Evolutionary conservation across 1,140 invertebrate genomes (phyloP).

Genomic region (Scylla paramamosain): DNA sequence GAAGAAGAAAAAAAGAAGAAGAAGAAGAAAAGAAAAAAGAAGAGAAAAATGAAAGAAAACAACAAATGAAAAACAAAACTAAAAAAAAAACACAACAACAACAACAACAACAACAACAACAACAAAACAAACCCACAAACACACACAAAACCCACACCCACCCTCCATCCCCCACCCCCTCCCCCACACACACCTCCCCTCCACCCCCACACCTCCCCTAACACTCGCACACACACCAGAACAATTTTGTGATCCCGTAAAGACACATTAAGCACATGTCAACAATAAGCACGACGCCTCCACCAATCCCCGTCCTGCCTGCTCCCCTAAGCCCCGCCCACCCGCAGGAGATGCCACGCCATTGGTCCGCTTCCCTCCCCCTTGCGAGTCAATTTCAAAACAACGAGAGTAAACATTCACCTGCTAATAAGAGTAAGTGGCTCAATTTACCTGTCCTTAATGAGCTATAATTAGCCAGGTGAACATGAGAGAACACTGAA

Average conservation of each 20-base stretch:
- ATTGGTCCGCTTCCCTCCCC: not conserved
- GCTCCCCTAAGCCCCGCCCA: not conserved
- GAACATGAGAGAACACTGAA: not conserved
- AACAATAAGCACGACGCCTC: not conserved
- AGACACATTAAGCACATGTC: not conserved
- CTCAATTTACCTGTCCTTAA: not conserved
- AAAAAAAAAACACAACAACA: no score
- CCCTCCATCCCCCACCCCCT: no score
- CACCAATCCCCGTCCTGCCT: not conserved
- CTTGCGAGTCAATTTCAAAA: not conserved
- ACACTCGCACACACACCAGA: not conserved
- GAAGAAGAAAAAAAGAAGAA: no score
- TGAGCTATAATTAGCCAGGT: not conserved
- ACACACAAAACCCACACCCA: not conserved
- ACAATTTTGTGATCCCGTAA: slow-evolving; percentile 9
- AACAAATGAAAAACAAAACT: no score
- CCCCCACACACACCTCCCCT: not conserved
- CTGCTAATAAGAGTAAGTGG: not conserved
- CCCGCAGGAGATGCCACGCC: not conserved
- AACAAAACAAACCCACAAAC: not conserved
- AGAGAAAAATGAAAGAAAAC: no score
- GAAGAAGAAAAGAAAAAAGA: no score
- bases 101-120: not conserved
- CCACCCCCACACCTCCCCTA: not conserved
- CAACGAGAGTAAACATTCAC: not conserved